Evolutionary conservation across 30 jellyfish, hydroid and myxozoan genomes (phyloP).

Genomic region (Pseudorhiza aurosa): DNA sequence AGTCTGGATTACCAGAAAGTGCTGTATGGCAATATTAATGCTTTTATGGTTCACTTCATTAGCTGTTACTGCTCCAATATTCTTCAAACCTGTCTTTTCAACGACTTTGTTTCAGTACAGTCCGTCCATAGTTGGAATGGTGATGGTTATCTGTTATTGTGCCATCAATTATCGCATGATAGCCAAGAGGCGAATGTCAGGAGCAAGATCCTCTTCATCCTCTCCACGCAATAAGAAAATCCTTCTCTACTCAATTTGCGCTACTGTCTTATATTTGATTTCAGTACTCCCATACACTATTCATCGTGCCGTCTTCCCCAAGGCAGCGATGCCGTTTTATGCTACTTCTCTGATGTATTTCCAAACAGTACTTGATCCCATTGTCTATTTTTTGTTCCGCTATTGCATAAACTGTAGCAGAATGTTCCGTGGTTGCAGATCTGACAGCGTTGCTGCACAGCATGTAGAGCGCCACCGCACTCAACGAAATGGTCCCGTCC

Average conservation of each 20-base stretch:
- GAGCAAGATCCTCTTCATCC: background rate
- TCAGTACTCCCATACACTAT: background rate
- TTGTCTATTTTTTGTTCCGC: background rate
- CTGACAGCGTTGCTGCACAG: too few species aligned
- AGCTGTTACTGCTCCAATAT: background rate
- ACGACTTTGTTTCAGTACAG: background rate
- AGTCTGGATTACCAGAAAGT: background rate
- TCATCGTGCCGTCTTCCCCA: background rate
- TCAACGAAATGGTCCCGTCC: too few species aligned
- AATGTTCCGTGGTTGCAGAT: too few species aligned
- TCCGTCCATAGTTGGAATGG: background rate
- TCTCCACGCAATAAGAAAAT: background rate
- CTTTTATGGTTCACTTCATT: background rate
- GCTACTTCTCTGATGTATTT: background rate
- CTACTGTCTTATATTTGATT: background rate
- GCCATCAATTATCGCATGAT: background rate
- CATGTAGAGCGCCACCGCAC: too few species aligned
- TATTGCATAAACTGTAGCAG: too few species aligned
- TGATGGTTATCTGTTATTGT: background rate
- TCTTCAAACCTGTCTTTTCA: background rate
- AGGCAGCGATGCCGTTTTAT: background rate
- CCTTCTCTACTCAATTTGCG: background rate
- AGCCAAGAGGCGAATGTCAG: background rate
- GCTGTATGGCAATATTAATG: background rate
- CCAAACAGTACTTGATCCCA: background rate